phyloP scores from a whole-genome alignment of 35 echinoderm and acorn worm genomes.

The Stichopus chloronotus region DNA sequence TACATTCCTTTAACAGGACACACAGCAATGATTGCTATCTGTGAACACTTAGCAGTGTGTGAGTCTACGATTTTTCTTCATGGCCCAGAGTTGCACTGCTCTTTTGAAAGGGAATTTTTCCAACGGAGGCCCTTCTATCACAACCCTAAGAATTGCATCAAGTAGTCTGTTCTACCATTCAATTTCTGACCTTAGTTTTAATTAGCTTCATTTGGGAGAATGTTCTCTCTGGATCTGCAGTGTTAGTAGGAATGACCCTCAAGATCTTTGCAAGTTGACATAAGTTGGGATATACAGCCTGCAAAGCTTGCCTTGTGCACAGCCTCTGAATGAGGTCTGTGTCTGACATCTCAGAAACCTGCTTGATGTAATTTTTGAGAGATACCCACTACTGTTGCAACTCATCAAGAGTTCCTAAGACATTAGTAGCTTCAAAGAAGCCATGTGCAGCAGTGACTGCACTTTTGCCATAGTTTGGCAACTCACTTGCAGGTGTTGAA shows the following conservation, averaged over 20 bases:
- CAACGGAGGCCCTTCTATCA: constrained; percentile 51
- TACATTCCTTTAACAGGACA: not conserved
- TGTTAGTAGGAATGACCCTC: constrained; percentile 40
- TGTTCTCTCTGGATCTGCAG: constrained; percentile 62
- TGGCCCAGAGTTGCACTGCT: constrained; percentile 49
- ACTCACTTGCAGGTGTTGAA: constrained; percentile 20
- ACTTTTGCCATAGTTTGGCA: constrained; percentile 35
- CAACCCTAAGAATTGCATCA: constrained; percentile 58
- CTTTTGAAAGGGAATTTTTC: constrained; percentile 40
- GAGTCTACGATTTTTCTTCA: constrained; percentile 67
- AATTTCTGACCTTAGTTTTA: constrained; percentile 63
- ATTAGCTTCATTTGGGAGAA: constrained; percentile 63
- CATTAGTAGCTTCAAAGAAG: constrained; percentile 23
- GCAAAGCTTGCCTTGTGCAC: constrained; percentile 29
- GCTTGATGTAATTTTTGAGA: constrained; percentile 23
- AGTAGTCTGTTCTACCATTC: constrained; percentile 50
- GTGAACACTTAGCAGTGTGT: constrained; percentile 21
- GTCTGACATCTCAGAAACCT: constrained; percentile 26
- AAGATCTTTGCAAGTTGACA: constrained; percentile 53
- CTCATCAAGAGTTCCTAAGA: constrained; percentile 38
- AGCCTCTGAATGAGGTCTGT: constrained; percentile 43
- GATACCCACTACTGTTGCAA: constrained; percentile 44
- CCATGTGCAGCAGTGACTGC: constrained; percentile 50
- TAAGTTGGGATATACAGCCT: constrained; percentile 33
- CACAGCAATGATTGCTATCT: constrained; percentile 11